These are phyloP conservation scores for Emberiza fucata DNA, from an alignment of 2,113 vertebrate species.

Conservation along the genomic window DNA sequence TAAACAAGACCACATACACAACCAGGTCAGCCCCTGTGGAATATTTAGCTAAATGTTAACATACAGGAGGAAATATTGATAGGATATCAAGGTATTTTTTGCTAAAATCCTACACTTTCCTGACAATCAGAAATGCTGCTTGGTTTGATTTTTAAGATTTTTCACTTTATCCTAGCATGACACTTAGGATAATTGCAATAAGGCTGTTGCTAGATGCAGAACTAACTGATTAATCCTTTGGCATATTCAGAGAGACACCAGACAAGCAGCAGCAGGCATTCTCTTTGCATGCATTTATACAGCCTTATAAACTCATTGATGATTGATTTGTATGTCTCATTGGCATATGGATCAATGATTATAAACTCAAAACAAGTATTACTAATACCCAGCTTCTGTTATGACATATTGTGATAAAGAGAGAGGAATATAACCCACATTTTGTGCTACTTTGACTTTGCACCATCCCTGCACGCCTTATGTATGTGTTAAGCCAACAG, in stretches of 20 bases:
- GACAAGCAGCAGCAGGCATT: background rate
- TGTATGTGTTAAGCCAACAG: background rate
- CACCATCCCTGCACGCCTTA: background rate
- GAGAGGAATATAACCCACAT: background rate
- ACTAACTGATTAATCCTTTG: background rate
- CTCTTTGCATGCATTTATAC: conserved; percentile 9
- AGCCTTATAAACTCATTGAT: background rate
- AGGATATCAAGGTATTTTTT: background rate
- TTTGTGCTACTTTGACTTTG: background rate
- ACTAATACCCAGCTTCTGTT: background rate
- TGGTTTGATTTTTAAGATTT: background rate
- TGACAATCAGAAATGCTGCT: background rate
- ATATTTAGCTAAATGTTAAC: background rate
- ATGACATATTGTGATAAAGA: background rate
- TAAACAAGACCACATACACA: background rate
- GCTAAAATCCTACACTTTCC: background rate
- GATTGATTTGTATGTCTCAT: background rate
- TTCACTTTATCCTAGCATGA: background rate
- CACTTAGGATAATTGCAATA: background rate
- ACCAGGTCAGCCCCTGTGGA: background rate
- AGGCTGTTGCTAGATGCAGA: background rate
- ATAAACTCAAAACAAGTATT: background rate
- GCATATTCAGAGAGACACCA: background rate
- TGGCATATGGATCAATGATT: background rate
- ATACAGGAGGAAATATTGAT: background rate